phyloP scores from a whole-genome alignment of 2,113 vertebrate species.

The Recurvirostra avosetta region DNA sequence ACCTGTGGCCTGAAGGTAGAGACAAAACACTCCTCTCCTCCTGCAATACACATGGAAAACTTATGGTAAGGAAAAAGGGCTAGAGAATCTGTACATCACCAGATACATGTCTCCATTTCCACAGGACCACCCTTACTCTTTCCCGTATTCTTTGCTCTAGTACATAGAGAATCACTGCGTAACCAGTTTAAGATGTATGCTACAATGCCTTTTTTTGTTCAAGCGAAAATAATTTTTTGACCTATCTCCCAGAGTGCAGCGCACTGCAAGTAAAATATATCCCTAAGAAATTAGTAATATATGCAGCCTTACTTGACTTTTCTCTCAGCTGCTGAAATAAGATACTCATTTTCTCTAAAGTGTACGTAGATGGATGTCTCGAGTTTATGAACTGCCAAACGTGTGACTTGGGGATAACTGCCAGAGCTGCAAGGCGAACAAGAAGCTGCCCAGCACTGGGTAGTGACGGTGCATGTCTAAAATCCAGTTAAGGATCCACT shows the following conservation, averaged over 20 bases:
- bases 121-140: not conserved
- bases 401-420: slow-evolving; percentile 6
- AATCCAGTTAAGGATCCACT: not conserved
- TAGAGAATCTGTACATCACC: not conserved
- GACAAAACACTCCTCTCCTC: not conserved
- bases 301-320: not conserved
- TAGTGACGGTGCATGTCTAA: not conserved
- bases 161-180: not conserved
- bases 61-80: not conserved
- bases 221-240: not conserved
- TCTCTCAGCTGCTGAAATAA: slow-evolving; percentile 47
- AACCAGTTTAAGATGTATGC: not conserved
- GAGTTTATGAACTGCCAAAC: slow-evolving; percentile 10
- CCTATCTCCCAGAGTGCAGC: not conserved
- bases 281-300: not conserved
- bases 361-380: not conserved
- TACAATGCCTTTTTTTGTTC: not conserved
- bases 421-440: not conserved
- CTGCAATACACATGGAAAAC: not conserved
- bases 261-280: not conserved
- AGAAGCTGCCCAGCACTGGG: not conserved
- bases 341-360: not conserved
- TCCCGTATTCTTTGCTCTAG: not conserved
- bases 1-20: not conserved
- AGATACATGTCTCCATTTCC: not conserved